Percentiles rank a stretch among this genome's conserved stretches.
Conservation (phyloP, 2,888 invertebrate genomes). For the Pristionchus entomophagus region DNA sequence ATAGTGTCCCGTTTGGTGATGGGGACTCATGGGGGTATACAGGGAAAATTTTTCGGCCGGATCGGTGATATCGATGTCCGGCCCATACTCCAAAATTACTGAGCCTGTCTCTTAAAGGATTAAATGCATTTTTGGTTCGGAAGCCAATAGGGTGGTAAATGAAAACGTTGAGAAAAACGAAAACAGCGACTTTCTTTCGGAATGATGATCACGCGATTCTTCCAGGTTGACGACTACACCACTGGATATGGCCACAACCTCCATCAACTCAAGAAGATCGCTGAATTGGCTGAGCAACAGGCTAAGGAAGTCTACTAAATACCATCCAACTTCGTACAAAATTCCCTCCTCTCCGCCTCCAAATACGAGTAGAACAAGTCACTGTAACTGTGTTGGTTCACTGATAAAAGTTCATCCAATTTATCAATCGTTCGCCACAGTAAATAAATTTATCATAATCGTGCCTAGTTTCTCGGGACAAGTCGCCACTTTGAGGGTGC, state of each 20-base stretch:
- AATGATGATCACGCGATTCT: too few relatives aligned
- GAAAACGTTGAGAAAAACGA: too few relatives aligned
- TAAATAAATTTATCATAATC: background rate
- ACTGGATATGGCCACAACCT: constrained; percentile 70
- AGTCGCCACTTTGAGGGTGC: constrained; percentile 30
- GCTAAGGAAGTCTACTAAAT: background rate
- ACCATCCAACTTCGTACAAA: background rate
- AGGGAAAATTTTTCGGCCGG: too few relatives aligned
- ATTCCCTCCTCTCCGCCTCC: background rate
- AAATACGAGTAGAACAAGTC: background rate
- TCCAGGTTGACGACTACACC: constrained; percentile 67
- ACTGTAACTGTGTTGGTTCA: background rate
- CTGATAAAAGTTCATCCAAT: background rate
- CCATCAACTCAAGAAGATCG: constrained; percentile 69
- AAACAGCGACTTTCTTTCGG: too few relatives aligned
- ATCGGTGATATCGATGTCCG: too few relatives aligned
- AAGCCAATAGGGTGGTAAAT: background rate
- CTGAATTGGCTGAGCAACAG: constrained; percentile 57
- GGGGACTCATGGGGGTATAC: too few relatives aligned
- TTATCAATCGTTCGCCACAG: background rate
- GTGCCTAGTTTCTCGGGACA: background rate
- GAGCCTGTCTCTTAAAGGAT: too few relatives aligned
- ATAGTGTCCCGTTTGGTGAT: too few relatives aligned
- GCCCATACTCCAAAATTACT: too few relatives aligned
- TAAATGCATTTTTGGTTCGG: background rate